Conservation (phyloP, 2,888 invertebrate species). For the Stramonita haemastoma region DNA sequence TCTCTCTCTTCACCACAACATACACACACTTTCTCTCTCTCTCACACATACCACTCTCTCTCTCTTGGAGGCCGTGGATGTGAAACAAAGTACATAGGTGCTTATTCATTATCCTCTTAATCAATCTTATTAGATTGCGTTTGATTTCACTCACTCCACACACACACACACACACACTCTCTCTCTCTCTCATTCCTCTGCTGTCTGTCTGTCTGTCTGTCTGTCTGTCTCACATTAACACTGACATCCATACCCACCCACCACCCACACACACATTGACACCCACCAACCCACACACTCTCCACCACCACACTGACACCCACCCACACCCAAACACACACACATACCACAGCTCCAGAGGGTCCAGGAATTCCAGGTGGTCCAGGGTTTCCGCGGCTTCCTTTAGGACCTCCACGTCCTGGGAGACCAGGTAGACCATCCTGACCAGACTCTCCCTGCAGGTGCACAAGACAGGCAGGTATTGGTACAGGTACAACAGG, state of each 20-base stretch:
- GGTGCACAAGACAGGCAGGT: neutral
- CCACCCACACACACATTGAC: neutral
- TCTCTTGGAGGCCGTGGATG: too few relatives aligned
- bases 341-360: constrained; percentile 72
- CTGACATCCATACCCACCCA: neutral
- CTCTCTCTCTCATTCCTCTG: neutral
- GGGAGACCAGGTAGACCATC: constrained; percentile 62
- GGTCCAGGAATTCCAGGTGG: constrained; percentile 84
- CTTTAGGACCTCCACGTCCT: constrained; percentile 82
- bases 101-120: too few relatives aligned
- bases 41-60: neutral
- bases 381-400: constrained; percentile 84
- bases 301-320: neutral
- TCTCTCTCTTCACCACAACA: neutral
- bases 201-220: neutral
- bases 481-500: too few relatives aligned
- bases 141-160: neutral
- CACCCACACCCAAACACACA: neutral
- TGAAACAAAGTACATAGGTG: neutral
- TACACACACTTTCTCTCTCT: neutral
- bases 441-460: constrained; percentile 60
- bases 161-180: constrained; percentile 7
- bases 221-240: neutral
- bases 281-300: neutral
- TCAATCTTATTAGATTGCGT: too few relatives aligned